Conservation (phyloP, 2,888 invertebrate genomes). For the Pristionchus exspectatus region DNA sequence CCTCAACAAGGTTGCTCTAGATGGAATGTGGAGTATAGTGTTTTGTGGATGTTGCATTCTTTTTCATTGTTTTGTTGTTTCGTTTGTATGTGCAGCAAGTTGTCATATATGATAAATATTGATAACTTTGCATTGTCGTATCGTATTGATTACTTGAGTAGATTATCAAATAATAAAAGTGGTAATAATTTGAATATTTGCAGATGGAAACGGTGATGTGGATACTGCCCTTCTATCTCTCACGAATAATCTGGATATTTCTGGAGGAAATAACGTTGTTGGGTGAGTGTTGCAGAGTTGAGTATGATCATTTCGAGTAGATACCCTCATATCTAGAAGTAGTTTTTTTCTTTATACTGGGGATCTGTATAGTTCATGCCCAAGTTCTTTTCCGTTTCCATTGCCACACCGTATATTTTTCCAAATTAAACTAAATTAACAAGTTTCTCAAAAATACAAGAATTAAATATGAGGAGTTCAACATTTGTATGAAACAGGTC, state of each 20-base stretch:
- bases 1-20: conserved; percentile 37
- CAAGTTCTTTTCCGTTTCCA: too few relatives aligned
- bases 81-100: neutral
- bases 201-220: conserved; percentile 57
- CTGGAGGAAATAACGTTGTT: conserved; percentile 30
- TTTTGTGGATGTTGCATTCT: neutral
- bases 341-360: too few relatives aligned
- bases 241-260: conserved; percentile 66
- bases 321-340: too few relatives aligned
- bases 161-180: neutral
- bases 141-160: neutral
- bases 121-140: neutral
- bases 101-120: neutral
- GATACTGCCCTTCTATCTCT: conserved; percentile 64
- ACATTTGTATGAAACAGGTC: too few relatives aligned
- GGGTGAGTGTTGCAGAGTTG: conserved; percentile 11
- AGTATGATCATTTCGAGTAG: too few relatives aligned
- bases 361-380: too few relatives aligned
- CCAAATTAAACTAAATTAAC: too few relatives aligned
- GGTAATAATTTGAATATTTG: neutral
- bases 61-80: neutral
- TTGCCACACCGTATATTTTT: too few relatives aligned
- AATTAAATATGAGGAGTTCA: too few relatives aligned
- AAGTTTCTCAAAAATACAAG: too few relatives aligned
- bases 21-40: neutral